Evolutionary conservation across 2,797 vertebrate genomes (phyloP).

Genomic region (Chrosomus eos): DNA sequence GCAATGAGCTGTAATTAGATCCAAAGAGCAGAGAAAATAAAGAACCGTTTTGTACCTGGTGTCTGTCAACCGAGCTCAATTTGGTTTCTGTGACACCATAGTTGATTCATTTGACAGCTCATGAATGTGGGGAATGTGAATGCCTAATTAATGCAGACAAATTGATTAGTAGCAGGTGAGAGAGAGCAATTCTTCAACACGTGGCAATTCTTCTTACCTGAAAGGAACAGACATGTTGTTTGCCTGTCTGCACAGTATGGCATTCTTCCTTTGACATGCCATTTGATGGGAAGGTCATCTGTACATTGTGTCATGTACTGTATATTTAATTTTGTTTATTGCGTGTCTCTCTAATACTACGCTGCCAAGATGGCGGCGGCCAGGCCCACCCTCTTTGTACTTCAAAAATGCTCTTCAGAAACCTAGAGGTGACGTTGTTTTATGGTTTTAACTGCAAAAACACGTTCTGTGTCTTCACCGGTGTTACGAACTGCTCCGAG

Average conservation of each 20-base stretch:
- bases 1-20: constrained; percentile 19
- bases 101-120: constrained; percentile 33
- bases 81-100: constrained; percentile 23
- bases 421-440: neutral
- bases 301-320: neutral
- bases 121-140: constrained; percentile 19
- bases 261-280: constrained; percentile 1
- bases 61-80: constrained; percentile 20
- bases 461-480: too few species aligned
- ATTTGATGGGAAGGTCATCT: neutral
- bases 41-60: constrained; percentile 18
- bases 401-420: neutral
- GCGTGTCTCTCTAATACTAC: neutral
- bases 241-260: neutral
- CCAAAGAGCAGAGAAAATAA: constrained; percentile 15
- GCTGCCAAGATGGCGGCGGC: neutral
- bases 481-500: too few species aligned
- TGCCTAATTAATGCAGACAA: constrained; percentile 31
- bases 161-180: constrained; percentile 42
- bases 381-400: neutral
- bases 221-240: constrained; percentile 30
- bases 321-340: neutral
- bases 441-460: neutral
- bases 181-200: too few species aligned
- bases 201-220: constrained; percentile 11